phyloP scores from a whole-genome alignment of 2,797 vertebrate species.

The Hypotaenidia okinawae region DNA sequence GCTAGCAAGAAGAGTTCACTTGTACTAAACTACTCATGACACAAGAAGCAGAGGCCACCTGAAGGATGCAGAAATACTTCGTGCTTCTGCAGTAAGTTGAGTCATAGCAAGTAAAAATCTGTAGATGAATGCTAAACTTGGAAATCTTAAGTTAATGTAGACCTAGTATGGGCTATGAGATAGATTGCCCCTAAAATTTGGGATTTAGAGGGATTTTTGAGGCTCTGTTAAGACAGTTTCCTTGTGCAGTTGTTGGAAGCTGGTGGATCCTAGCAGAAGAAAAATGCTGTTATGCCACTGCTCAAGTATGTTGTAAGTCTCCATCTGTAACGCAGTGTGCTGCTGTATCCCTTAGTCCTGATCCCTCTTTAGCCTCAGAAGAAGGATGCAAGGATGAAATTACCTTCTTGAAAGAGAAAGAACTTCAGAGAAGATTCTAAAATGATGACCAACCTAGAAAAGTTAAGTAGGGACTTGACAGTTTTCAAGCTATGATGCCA shows the following conservation, averaged over 20 bases:
- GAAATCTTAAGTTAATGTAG: background rate
- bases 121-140: background rate
- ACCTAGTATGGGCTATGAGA: background rate
- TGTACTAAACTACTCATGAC: background rate
- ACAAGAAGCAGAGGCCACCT: background rate
- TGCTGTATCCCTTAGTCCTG: background rate
- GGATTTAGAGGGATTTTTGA: background rate
- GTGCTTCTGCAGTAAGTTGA: background rate
- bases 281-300: background rate
- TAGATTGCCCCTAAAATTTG: background rate
- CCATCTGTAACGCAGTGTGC: rapidly evolving
- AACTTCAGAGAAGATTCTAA: background rate
- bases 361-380: background rate
- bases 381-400: background rate
- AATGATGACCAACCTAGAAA: background rate
- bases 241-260: background rate
- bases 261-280: background rate
- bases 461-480: background rate
- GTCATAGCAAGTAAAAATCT: background rate
- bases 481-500: rapidly evolving
- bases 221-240: background rate
- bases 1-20: background rate
- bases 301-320: background rate
- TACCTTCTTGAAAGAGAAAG: background rate
- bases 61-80: background rate